Base-by-base conservation (phyloP, 2,113 vertebrate genomes). In the Fregata magnificens region DNA sequence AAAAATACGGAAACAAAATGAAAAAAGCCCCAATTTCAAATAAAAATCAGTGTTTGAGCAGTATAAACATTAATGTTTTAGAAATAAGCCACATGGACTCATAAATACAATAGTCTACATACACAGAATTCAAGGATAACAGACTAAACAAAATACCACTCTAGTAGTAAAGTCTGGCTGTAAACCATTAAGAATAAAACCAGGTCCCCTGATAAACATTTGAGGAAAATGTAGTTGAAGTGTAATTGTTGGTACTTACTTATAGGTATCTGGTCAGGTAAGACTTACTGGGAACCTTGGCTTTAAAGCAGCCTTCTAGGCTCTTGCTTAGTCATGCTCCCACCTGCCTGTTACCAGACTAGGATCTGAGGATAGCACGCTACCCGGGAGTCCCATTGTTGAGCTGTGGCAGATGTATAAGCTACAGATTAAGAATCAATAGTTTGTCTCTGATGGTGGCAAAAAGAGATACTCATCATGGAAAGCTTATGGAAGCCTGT, bases 261-360 rank as follows among this genome's bases (percentile, higher is more conserved):
- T 9, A 4, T 0, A n/a, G 25, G 24, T 36, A 2, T 10, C 24
- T 44, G 79, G 58, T 45, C 53, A 77, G 71, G 71, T 52, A 31
- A 31, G 5, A 1, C 34, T 28, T 59, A 7, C 2, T 16, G 31
- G 45, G 50, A 84, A 9, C 12, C 20, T 21, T 44, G 26, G 13
- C 31, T 56, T 70, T n/a, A 42, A 65, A 14, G 7, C 25, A 44
- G 12, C 17, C 10, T 21, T 8, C 32, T 4, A 40, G n/a, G 34
- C 72, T 45, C 34, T 31, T 9, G 44, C 53, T 52, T 1, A 36
- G 69, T 47, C 21, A 1, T 2, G 50, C 45, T 72, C n/a, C 56
- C 4, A 0, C 8, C 9, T 44, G 59, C 29, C 82, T 13, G 49
- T 15, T 9, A 5, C 10, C 73, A 31, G 44, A 1, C 0, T 1